Evolutionary conservation across 2,888 invertebrate species (phyloP).

Genomic region (Amphipoea oculea): DNA sequence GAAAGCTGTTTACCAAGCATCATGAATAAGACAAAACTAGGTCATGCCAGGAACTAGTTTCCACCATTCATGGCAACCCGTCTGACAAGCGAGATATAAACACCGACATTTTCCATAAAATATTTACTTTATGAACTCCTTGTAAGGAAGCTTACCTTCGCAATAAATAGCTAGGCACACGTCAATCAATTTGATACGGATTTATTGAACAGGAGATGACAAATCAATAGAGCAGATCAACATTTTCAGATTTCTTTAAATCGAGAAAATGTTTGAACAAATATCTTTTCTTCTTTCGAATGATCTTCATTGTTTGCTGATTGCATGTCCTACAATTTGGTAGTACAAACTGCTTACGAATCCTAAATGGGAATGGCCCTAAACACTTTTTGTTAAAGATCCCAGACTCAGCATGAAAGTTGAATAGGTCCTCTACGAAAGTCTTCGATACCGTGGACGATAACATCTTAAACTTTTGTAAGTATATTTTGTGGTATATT

Average conservation of each 20-base stretch:
- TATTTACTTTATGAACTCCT: slow-evolving; percentile 36
- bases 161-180: slow-evolving; percentile 13
- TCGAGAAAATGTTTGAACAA: slow-evolving; percentile 32
- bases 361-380: slow-evolving; percentile 28
- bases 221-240: slow-evolving; percentile 5
- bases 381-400: slow-evolving; percentile 45
- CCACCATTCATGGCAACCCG: slow-evolving; percentile 50
- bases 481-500: slow-evolving; percentile 1
- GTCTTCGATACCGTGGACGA: background rate
- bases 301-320: slow-evolving; percentile 29
- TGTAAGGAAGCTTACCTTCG: slow-evolving; percentile 23
- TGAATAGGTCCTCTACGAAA: slow-evolving; percentile 19
- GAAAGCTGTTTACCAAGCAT: slow-evolving; percentile 50
- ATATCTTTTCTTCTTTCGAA: slow-evolving; percentile 11
- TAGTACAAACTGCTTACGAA: slow-evolving; percentile 14
- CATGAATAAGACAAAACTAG: slow-evolving; percentile 59
- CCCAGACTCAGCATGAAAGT: slow-evolving; percentile 41
- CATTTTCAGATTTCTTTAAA: slow-evolving; percentile 18
- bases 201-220: slow-evolving; percentile 29
- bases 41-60: slow-evolving; percentile 55
- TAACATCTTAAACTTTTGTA: slow-evolving; percentile 3
- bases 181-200: slow-evolving; percentile 25
- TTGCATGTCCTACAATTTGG: slow-evolving; percentile 29
- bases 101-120: slow-evolving; percentile 37
- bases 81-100: slow-evolving; percentile 26